These are phyloP conservation scores for Patella caerulea DNA, from an alignment of 2,888 invertebrate genomes.

Conservation along the genomic window DNA sequence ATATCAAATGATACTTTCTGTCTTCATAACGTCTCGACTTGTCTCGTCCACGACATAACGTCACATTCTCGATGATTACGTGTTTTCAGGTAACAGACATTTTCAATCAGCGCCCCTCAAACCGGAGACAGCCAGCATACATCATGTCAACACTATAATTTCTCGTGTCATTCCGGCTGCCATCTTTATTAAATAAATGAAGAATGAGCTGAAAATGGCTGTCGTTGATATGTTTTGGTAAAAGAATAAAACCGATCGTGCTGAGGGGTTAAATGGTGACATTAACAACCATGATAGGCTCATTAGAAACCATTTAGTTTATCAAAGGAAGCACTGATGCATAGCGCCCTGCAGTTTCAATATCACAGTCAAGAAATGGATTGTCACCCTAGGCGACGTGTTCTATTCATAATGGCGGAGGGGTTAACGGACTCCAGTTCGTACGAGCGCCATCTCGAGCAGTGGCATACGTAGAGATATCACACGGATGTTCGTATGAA, in stretches of 20 bases:
- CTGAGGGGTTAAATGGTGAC: constrained; percentile 11
- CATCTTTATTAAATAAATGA: background rate
- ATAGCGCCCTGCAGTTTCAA: constrained; percentile 5
- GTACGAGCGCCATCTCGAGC: constrained; percentile 48
- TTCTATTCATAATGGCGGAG: constrained; percentile 56
- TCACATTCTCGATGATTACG: background rate
- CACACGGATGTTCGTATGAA: constrained; percentile 54
- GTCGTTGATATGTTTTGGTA: constrained; percentile 9
- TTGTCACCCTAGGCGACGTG: constrained; percentile 7
- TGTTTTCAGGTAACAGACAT: background rate
- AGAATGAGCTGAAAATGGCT: constrained; percentile 5
- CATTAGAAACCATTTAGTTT: background rate
- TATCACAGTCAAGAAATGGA: constrained; percentile 4
- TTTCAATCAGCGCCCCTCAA: background rate
- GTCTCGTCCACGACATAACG: no score
- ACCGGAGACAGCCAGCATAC: background rate
- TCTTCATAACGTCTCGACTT: no score
- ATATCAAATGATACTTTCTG: no score
- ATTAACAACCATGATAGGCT: constrained; percentile 5
- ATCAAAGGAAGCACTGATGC: constrained; percentile 11
- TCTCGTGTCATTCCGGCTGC: background rate
- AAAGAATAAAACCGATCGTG: constrained; percentile 2
- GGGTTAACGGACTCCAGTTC: constrained; percentile 60
- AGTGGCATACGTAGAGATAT: constrained; percentile 47
- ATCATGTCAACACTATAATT: constrained; percentile 1